Base-by-base conservation (phyloP, 2,797 vertebrate genomes). In the Poliocrania exsul region DNA sequence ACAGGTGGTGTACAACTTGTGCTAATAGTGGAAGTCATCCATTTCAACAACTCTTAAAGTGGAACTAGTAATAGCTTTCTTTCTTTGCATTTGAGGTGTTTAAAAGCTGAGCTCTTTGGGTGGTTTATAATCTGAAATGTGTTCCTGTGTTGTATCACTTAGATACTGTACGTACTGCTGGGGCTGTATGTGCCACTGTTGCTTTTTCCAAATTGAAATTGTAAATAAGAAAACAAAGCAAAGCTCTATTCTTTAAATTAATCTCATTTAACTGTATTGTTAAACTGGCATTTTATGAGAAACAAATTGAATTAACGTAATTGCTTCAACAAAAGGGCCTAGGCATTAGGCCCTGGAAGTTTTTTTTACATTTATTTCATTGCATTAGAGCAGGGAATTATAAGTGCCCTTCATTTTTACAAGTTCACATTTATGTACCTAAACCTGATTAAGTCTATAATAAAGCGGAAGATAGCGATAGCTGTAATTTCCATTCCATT, bases 401-500 rank as follows among this genome's bases (percentile, higher is more conserved):
- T 42, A 82, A 77, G 46, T 64, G 60, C 74, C 64, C 74, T 94
- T 49, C 33, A 46, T 46, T 86, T 92, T 66, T 86, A 40, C 77
- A 40, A 50, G 80, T 91, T 80, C 81, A 40, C 74, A 9, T 88
- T 95, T 94, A 25, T 87, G 67, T 97, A 87, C 86, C 49, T 64
- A 80, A 60, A 69, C 17, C 44, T 92, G 90, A 95, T 96, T 85
- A 93, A 92, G 86, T 50, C 74, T 33, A 1, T 88, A 86, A 35
- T 62, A 88, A 73, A 46, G 77, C 4, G 33, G 88, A 85, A 97
- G 74, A 70, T 24, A 16, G 28, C 0, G 47, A 92, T 82, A 94
- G 42, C 90, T 2, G 1, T 84, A 15, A 75, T 93, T 96, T 86
- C 93, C 83, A 60, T 88, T 82, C 86, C 94, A 87, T 93, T 92